These are phyloP conservation scores for Ellobium chinense DNA, from an alignment of 2,888 invertebrate genomes.

Conservation along the genomic window DNA sequence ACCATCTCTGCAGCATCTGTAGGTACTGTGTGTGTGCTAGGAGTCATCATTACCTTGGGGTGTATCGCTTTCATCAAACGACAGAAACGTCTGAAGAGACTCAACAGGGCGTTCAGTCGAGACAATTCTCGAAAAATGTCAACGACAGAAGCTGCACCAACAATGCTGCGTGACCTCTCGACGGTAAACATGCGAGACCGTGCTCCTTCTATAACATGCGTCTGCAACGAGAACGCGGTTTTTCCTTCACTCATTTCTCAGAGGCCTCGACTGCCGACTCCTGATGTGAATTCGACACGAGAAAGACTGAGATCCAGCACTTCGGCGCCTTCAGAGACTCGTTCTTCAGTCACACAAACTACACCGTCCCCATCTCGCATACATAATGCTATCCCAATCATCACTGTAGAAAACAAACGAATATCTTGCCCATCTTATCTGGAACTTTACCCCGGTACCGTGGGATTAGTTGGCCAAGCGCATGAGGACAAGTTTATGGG, in stretches of 20 bases:
- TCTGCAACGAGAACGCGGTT: conserved; percentile 18
- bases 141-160: no score
- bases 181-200: no score
- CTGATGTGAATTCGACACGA: background rate
- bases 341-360: background rate
- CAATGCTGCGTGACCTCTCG: no score
- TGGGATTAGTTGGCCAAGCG: background rate
- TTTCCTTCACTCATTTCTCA: background rate
- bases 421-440: conserved; percentile 21
- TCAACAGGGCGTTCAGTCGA: no score
- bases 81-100: no score
- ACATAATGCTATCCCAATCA: background rate
- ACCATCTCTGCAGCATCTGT: background rate
- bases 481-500: no score
- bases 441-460: background rate
- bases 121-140: no score
- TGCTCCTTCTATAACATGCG: conserved; percentile 1
- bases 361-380: background rate
- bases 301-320: background rate
- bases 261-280: conserved; percentile 21
- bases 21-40: background rate
- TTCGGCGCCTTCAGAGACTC: background rate
- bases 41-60: background rate
- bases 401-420: background rate
- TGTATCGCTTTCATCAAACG: background rate